A percentile compares a stretch with the other conserved stretches of the same genome.
Evolutionary conservation across 2,888 invertebrate species (phyloP).

Genomic region (Thelaira solivaga): DNA sequence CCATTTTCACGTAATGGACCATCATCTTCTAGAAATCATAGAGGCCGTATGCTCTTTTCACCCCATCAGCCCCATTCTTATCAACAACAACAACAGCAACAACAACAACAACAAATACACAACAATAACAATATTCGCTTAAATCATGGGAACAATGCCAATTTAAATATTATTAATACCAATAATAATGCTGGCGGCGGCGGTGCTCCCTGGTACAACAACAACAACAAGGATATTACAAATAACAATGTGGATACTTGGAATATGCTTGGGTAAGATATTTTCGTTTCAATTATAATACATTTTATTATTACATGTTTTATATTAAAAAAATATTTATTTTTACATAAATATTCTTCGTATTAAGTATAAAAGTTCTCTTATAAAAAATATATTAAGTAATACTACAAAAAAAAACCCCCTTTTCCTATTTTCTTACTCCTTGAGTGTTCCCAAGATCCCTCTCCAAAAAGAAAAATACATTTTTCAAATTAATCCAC

Average conservation of each 20-base stretch:
- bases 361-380: conserved; percentile 31
- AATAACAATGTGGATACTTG: conserved; percentile 70
- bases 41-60: conserved; percentile 75
- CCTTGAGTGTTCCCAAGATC: conserved; percentile 31
- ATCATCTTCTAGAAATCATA: conserved; percentile 73
- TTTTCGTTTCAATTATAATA: conserved; percentile 8
- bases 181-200: conserved; percentile 43
- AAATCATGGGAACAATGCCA: conserved; percentile 62
- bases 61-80: conserved; percentile 73
- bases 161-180: conserved; percentile 57
- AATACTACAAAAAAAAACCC: conserved; percentile 28
- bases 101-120: conserved; percentile 9
- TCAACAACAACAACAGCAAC: conserved; percentile 60
- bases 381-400: conserved; percentile 7
- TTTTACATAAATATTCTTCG: conserved; percentile 5
- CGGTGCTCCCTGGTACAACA: conserved; percentile 60
- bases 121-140: conserved; percentile 35
- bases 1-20: conserved; percentile 76
- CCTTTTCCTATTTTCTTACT: conserved; percentile 38
- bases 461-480: conserved; percentile 64
- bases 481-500: conserved; percentile 47
- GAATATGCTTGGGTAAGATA: conserved; percentile 76
- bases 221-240: conserved; percentile 58
- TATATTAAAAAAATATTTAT: background rate
- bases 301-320: too few relatives aligned